Conservation (phyloP, 2,113 vertebrate genomes). For the Larimichthys polyactis region DNA sequence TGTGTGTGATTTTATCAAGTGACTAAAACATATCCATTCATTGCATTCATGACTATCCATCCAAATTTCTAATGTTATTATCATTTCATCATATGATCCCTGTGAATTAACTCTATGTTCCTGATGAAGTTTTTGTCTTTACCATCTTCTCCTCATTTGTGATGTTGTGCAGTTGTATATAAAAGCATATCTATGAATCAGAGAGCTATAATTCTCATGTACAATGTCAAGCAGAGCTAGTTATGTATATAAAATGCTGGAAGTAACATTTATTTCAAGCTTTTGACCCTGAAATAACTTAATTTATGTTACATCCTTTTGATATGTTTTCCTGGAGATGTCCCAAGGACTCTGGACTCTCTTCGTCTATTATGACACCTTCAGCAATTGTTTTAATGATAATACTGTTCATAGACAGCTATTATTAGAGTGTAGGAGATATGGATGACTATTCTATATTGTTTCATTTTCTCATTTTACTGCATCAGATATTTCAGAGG, state of each 20-base stretch:
- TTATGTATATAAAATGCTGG: background rate
- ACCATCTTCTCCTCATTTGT: background rate
- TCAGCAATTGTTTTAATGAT: background rate
- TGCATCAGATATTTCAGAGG: slow-evolving; percentile 70
- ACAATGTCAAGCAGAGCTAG: background rate
- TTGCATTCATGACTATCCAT: background rate
- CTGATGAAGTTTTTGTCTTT: background rate
- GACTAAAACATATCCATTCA: background rate
- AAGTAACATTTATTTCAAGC: slow-evolving; percentile 18
- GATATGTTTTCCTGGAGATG: background rate
- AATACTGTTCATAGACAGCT: background rate
- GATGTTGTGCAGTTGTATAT: background rate
- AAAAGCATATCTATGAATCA: background rate
- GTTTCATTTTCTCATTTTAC: background rate
- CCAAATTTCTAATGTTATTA: background rate
- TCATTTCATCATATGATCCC: background rate
- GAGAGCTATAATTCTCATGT: background rate
- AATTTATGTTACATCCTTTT: background rate
- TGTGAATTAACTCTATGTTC: background rate
- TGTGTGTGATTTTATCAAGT: background rate
- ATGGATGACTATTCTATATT: background rate
- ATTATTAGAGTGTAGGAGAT: background rate
- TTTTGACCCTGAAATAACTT: background rate
- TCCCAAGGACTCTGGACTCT: background rate
- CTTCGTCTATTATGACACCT: background rate